Conservation (phyloP, 2,113 vertebrate species). For the Pterocles gutturalis region DNA sequence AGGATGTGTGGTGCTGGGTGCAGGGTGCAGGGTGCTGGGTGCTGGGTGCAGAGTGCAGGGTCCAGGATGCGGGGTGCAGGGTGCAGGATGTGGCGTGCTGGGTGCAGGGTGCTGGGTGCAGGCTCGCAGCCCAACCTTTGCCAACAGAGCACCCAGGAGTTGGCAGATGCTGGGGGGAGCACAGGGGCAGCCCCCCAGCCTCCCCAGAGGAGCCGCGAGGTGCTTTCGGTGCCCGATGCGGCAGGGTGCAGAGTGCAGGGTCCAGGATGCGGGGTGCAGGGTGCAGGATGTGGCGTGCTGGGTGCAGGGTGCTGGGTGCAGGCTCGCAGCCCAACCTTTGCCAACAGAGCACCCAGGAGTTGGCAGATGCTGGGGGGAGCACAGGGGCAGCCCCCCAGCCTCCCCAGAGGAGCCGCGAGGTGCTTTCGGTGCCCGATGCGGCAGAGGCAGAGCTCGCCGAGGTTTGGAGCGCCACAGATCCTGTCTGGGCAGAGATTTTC, state of each 20-base stretch:
- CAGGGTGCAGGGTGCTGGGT: not conserved
- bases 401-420: not conserved
- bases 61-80: not conserved
- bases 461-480: not conserved
- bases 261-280: too few species aligned
- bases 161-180: not conserved
- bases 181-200: not conserved
- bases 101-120: not conserved
- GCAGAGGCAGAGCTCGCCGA: not conserved
- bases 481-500: not conserved
- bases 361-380: not conserved
- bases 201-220: not conserved
- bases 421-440: fast-evolving
- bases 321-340: not conserved
- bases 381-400: not conserved
- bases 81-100: not conserved
- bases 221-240: fast-evolving
- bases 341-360: not conserved
- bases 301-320: not conserved
- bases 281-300: not conserved
- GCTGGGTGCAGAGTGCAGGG: not conserved
- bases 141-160: not conserved
- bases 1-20: not conserved
- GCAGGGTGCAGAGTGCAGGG: not conserved
- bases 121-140: not conserved